phyloP scores from a whole-genome alignment of 2,113 vertebrate species.

The Pithys albifrons region DNA sequence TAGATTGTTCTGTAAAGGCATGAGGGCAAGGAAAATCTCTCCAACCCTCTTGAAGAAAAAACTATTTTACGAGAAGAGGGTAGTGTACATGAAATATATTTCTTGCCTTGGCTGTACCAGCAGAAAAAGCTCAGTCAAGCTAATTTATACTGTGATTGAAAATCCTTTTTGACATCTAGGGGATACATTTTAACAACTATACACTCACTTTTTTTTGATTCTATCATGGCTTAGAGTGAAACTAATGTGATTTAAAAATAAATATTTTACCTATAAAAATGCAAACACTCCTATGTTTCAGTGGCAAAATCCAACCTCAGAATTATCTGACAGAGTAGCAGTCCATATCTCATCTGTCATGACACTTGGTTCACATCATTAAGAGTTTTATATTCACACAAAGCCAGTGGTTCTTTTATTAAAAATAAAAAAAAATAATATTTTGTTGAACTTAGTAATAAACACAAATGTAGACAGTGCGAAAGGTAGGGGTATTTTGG shows the following conservation, averaged over 20 bases:
- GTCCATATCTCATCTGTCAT: not conserved
- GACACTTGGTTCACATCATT: not conserved
- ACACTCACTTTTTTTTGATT: not conserved
- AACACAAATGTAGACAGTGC: not conserved
- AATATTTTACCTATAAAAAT: not conserved
- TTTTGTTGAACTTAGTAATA: not conserved
- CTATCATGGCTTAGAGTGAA: not conserved
- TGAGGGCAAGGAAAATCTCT: not conserved
- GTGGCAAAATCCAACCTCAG: not conserved
- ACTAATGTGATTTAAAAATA: not conserved
- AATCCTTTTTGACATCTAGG: not conserved
- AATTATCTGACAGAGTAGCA: not conserved
- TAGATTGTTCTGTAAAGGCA: not conserved
- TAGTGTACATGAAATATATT: not conserved
- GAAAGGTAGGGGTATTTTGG: not conserved
- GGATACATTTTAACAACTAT: not conserved
- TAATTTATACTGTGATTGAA: not conserved
- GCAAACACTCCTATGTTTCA: not conserved
- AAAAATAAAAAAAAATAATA: not conserved
- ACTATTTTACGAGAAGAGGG: not conserved
- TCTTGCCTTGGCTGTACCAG: not conserved
- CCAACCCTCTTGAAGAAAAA: not conserved
- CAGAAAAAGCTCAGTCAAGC: not conserved
- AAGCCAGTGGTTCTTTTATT: not conserved
- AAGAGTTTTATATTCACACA: not conserved